Percentiles rank a stretch among this genome's conserved stretches.
Conservation (phyloP, 2,888 invertebrate species). For the Shargacucullia verbasci region DNA sequence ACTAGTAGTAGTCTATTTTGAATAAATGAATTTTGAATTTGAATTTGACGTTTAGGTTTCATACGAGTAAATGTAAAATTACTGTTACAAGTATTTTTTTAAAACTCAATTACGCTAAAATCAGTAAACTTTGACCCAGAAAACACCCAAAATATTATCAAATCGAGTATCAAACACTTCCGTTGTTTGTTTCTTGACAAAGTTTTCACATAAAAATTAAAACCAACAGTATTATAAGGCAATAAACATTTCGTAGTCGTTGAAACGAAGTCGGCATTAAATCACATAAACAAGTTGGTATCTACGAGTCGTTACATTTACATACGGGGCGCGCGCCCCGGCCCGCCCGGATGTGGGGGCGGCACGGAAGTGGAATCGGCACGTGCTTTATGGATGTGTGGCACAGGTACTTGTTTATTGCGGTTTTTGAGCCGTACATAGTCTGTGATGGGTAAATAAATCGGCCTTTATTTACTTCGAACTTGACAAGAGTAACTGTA, state of each 20-base stretch:
- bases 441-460: constrained; percentile 21
- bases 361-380: constrained; percentile 54
- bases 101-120: no score
- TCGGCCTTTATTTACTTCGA: no score
- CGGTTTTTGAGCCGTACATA: constrained; percentile 45
- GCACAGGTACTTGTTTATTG: constrained; percentile 52
- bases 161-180: background rate
- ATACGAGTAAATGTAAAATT: no score
- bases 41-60: no score
- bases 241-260: constrained; percentile 49
- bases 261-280: constrained; percentile 56
- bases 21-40: no score
- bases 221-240: constrained; percentile 47
- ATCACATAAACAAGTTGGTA: constrained; percentile 62
- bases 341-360: constrained; percentile 50
- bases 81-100: no score
- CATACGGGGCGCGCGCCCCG: constrained; percentile 56
- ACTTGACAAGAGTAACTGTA: no score
- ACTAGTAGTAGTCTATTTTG: no score
- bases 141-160: background rate
- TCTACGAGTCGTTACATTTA: constrained; percentile 56
- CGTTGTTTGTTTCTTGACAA: background rate
- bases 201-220: constrained; percentile 44
- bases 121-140: background rate
- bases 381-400: constrained; percentile 55